Evolutionary conservation across 2,888 invertebrate genomes (phyloP), one percentile per base, ranked within the genome.

Genomic region (Lasioglossum zephyrum): DNA sequence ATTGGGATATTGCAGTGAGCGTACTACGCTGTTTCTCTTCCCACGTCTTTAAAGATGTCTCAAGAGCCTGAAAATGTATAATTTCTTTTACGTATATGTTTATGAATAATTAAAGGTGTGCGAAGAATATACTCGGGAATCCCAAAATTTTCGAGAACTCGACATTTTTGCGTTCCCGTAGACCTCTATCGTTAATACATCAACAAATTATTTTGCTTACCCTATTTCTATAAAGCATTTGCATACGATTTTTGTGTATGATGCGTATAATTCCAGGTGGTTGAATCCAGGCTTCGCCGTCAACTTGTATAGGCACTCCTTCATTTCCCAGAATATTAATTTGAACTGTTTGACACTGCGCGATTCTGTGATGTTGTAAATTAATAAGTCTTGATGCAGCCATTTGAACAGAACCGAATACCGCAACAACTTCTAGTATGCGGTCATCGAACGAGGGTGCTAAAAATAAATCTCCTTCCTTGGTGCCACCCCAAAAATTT

Each of bases 261-360:
- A 99, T 99, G 81, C 98, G 96, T 90, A 99, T 98, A 94, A 99
- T 98, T 60, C 99, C 99, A 0, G 99, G 99, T 0, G 99, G 98
- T 95, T 99, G 99, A 66, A 99, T 96, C 99, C 99, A 99, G 1
- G 99, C 99, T 95, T 99, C 99, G 0, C 99, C 99, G 94, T 99
- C 99, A 66, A 99, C 99, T 96, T 98, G 98, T 78, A 99, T 98
- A 0, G 99, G 99, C 31, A 99, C 98, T 77, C 98, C 98, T 95
- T 97, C 99, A 74, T 98, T 98, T 31, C 98, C 99, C 91, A 99
- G 96, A 92, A 99, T 99, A 93, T 98, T 99, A 90, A 99, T 99
- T 95, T 99, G 99, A 4, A 99, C 98, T 63, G 98, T 98, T 91
- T 99, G 97, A 94, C 99, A 99, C 95, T 99, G 99, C 1, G 99